Evolutionary conservation across 2,113 vertebrate genomes (phyloP).

Genomic region (Tetraodon nigroviridis): DNA sequence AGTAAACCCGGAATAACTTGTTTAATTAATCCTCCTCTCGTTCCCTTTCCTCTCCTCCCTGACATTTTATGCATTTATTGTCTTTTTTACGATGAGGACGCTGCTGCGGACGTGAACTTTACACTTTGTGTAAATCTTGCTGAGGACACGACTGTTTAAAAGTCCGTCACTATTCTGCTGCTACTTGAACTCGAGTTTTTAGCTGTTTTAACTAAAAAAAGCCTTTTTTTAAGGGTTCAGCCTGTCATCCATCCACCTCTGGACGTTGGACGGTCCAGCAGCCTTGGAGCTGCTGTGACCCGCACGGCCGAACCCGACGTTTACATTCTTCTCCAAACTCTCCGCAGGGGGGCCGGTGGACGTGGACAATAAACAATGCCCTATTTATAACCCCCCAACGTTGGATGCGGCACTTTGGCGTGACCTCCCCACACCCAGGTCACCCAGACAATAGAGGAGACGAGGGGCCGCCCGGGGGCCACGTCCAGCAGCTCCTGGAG

Average conservation of each 20-base stretch:
- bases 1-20: no score
- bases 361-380: slow-evolving; percentile 74
- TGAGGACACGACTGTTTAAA: not conserved
- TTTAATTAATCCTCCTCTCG: no score
- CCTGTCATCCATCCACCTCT: slow-evolving; percentile 14
- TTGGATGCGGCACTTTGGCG: slow-evolving; percentile 30
- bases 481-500: not conserved
- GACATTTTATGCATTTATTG: not conserved
- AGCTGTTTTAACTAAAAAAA: not conserved
- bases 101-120: not conserved
- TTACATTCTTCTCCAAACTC: slow-evolving; percentile 44
- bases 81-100: not conserved
- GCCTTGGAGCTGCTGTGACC: slow-evolving; percentile 47
- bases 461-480: not conserved
- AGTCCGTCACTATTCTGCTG: no score
- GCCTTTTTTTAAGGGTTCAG: not conserved
- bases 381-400: slow-evolving; percentile 66
- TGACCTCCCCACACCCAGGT: slow-evolving; percentile 47
- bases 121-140: slow-evolving; percentile 4
- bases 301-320: slow-evolving; percentile 24
- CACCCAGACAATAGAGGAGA: slow-evolving; percentile 52
- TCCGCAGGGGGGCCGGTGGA: slow-evolving; percentile 14
- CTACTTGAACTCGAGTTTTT: not conserved
- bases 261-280: slow-evolving; percentile 29
- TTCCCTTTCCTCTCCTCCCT: no score